phyloP scores from a whole-genome alignment of 2,113 vertebrate genomes.

The Paratilapia polleni region DNA sequence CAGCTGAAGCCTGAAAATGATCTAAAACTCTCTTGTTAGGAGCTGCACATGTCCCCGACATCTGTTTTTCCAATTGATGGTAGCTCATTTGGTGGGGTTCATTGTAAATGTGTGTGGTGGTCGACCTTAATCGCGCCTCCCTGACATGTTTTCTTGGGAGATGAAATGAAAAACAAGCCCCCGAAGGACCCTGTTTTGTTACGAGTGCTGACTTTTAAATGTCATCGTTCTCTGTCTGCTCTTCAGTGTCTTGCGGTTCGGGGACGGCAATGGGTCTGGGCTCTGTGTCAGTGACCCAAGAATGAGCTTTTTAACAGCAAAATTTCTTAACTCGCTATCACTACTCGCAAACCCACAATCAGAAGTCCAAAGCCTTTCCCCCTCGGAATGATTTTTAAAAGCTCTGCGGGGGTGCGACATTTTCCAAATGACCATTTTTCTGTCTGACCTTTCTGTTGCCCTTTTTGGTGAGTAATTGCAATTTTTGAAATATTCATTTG shows the following conservation, averaged over 20 bases:
- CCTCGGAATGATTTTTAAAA: conserved; percentile 46
- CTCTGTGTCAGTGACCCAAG: conserved; percentile 34
- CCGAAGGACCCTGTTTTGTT: conserved; percentile 56
- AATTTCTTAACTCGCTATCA: neutral
- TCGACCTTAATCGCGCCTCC: conserved; percentile 42
- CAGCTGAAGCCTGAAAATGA: conserved; percentile 14
- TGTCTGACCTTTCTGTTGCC: conserved; percentile 70
- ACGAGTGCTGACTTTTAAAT: conserved; percentile 80
- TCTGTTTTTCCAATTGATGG: conserved; percentile 18
- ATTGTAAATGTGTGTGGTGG: conserved; percentile 23
- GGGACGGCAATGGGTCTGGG: conserved; percentile 26
- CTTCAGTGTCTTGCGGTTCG: neutral
- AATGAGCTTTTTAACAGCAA: conserved; percentile 31
- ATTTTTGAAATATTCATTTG: conserved; percentile 65
- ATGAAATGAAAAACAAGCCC: conserved; percentile 56
- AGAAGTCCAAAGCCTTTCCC: conserved; percentile 14
- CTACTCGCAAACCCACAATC: conserved; percentile 31
- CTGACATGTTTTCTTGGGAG: conserved; percentile 48
- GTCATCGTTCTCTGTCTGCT: conserved; percentile 55
- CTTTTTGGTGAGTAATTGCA: conserved; percentile 69
- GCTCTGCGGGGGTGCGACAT: conserved; percentile 64
- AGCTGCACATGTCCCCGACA: neutral
- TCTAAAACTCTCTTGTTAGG: conserved; percentile 24
- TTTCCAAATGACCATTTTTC: conserved; percentile 69
- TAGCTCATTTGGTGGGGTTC: neutral